These are phyloP conservation scores for Drosophila kurseongensis DNA, from an alignment of 1,140 invertebrate species.

Conservation along the genomic window DNA sequence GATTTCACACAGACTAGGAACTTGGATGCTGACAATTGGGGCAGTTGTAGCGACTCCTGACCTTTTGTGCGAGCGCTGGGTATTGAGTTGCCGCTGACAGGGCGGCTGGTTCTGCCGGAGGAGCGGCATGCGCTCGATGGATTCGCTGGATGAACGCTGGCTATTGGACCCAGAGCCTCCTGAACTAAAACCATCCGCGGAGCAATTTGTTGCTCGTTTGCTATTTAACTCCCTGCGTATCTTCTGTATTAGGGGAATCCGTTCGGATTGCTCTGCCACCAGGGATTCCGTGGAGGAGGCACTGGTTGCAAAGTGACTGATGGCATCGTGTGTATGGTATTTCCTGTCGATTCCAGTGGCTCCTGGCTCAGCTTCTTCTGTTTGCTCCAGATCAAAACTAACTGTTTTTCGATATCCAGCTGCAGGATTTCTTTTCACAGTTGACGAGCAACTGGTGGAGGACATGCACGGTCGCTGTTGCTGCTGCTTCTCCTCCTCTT, in stretches of 20 bases:
- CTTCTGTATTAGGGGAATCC: constrained; percentile 75
- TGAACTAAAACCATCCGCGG: constrained; percentile 61
- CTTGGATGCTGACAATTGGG: constrained; percentile 68
- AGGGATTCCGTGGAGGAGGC: constrained; percentile 67
- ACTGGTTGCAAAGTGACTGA: constrained; percentile 59
- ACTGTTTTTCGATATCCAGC: constrained; percentile 79
- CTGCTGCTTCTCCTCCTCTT: constrained; percentile 64
- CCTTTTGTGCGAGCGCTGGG: constrained; percentile 76
- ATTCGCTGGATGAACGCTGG: constrained; percentile 77
- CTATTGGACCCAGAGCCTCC: constrained; percentile 76
- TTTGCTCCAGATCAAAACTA: constrained; percentile 81
- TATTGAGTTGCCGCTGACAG: constrained; percentile 61
- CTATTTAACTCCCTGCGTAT: constrained; percentile 76
- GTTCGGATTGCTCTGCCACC: constrained; percentile 50
- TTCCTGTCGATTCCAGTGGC: constrained; percentile 67
- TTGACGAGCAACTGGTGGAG: constrained; percentile 23
- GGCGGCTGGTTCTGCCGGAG: constrained; percentile 57
- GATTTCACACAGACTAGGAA: constrained; percentile 77
- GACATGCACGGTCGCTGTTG: constrained; percentile 45
- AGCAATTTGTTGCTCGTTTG: constrained; percentile 69
- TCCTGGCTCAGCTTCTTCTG: constrained; percentile 2
- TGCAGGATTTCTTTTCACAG: constrained; percentile 42
- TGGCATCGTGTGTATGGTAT: constrained; percentile 80
- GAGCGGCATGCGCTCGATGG: constrained; percentile 76
- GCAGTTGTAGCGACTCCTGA: constrained; percentile 49